A percentile compares a stretch with the other conserved stretches of the same genome.
These are phyloP conservation scores for Troides helena DNA, from an alignment of 2,888 invertebrate genomes.

Conservation along the genomic window DNA sequence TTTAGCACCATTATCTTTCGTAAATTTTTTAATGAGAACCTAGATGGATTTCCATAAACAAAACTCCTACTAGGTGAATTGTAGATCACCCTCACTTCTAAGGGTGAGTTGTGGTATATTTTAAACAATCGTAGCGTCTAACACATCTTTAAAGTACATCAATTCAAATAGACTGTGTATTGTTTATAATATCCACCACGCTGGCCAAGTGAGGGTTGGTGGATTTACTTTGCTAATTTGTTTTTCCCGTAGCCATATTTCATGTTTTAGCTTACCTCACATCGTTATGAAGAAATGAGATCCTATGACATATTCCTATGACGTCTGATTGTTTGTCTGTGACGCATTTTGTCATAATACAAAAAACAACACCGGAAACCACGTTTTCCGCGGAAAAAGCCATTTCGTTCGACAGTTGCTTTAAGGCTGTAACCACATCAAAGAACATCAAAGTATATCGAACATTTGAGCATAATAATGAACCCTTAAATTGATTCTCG, in stretches of 20 bases:
- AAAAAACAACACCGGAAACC: background rate
- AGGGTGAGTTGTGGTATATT: background rate
- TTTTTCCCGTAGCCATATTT: too few species aligned
- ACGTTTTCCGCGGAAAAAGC: background rate
- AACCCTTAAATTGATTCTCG: background rate
- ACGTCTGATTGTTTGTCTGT: too few species aligned
- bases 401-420: slow-evolving; percentile 1
- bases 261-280: too few species aligned
- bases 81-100: background rate
- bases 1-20: background rate
- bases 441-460: slow-evolving; percentile 4
- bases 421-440: slow-evolving; percentile 1
- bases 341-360: background rate
- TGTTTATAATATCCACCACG: too few species aligned
- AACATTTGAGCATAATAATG: background rate
- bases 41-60: background rate
- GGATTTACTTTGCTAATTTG: too few species aligned
- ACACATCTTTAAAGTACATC: background rate
- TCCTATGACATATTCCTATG: too few species aligned
- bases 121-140: background rate
- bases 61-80: background rate
- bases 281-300: too few species aligned
- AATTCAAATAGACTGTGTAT: too few species aligned
- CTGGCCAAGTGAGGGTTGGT: too few species aligned
- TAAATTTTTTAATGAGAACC: background rate